Percentiles rank a stretch among this genome's conserved stretches.
Conservation (phyloP, 2,888 invertebrate species). For the Digitonthophagus gazella region DNA sequence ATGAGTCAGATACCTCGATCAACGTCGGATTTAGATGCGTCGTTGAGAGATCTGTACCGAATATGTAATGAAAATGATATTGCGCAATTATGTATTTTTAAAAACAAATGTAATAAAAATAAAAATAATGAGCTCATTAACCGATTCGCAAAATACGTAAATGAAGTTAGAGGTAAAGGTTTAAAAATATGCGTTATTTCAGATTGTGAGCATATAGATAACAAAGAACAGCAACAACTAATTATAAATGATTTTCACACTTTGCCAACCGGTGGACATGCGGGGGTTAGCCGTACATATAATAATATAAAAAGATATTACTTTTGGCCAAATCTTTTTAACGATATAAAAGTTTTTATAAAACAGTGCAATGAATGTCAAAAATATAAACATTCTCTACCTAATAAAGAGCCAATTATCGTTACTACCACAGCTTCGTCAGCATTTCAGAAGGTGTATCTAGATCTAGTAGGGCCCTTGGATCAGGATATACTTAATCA, state of each 20-base stretch:
- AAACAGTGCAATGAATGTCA: slow-evolving; percentile 32
- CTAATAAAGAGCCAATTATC: slow-evolving; percentile 26
- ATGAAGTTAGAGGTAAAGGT: slow-evolving; percentile 12
- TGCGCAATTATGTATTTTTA: slow-evolving; percentile 7
- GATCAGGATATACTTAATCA: slow-evolving; percentile 9
- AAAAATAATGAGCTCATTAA: slow-evolving; percentile 4
- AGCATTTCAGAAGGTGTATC: slow-evolving; percentile 30
- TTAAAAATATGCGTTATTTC: slow-evolving; percentile 28
- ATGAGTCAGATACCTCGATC: slow-evolving; percentile 21
- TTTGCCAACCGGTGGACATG: slow-evolving; percentile 34
- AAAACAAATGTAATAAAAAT: slow-evolving; percentile 12
- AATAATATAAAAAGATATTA: slow-evolving; percentile 30
- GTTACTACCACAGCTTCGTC: slow-evolving; percentile 29
- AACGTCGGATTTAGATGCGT: slow-evolving; percentile 8
- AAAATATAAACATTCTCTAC: slow-evolving; percentile 28
- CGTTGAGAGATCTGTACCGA: slow-evolving; percentile 21
- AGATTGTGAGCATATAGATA: slow-evolving; percentile 22
- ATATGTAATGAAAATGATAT: slow-evolving; percentile 17
- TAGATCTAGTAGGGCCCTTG: slow-evolving; percentile 28
- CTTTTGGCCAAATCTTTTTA: slow-evolving; percentile 29
- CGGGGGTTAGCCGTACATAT: slow-evolving; percentile 32
- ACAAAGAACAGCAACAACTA: slow-evolving; percentile 26
- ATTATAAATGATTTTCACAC: slow-evolving; percentile 35
- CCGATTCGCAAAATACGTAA: not conserved
- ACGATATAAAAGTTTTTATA: slow-evolving; percentile 31